Evolutionary conservation across 2,888 invertebrate genomes (phyloP).

Genomic region (Pyrocoelia pectoralis): DNA sequence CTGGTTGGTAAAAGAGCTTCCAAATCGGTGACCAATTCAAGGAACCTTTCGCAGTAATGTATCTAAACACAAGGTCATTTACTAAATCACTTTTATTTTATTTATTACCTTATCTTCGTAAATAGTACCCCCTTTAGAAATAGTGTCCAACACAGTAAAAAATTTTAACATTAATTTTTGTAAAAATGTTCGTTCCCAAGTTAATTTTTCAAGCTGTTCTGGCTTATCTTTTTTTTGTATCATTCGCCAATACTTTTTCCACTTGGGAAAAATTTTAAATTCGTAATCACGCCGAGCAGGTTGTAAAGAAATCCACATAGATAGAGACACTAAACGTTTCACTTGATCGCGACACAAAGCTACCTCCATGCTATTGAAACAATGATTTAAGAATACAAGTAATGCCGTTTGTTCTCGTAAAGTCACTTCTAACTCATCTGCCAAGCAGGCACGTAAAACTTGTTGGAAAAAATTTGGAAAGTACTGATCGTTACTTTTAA

Average conservation of each 20-base stretch:
- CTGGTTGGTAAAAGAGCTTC: slow-evolving; percentile 95
- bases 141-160: slow-evolving; percentile 78
- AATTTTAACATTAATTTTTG: slow-evolving; percentile 88
- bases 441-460: slow-evolving; percentile 78
- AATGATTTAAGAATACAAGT: slow-evolving; percentile 92
- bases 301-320: slow-evolving; percentile 92
- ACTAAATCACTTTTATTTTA: background rate
- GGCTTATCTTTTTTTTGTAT: slow-evolving; percentile 86
- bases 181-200: slow-evolving; percentile 89
- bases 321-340: slow-evolving; percentile 87
- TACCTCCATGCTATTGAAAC: slow-evolving; percentile 98
- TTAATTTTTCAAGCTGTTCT: slow-evolving; percentile 71
- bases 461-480: slow-evolving; percentile 86
- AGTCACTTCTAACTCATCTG: slow-evolving; percentile 63
- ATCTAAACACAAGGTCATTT: slow-evolving; percentile 58
- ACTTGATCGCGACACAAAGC: slow-evolving; percentile 90
- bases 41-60: slow-evolving; percentile 91
- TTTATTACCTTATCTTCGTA: slow-evolving; percentile 63
- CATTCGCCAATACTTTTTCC: slow-evolving; percentile 91
- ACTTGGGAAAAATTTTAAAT: slow-evolving; percentile 85
- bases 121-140: slow-evolving; percentile 70
- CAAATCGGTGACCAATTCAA: slow-evolving; percentile 95
- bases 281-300: slow-evolving; percentile 85
- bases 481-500: slow-evolving; percentile 77
- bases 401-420: slow-evolving; percentile 86